A percentile compares a stretch with the other conserved stretches of the same genome.
phyloP scores from a whole-genome alignment of 2,113 vertebrate genomes.

The Calypte anna region DNA sequence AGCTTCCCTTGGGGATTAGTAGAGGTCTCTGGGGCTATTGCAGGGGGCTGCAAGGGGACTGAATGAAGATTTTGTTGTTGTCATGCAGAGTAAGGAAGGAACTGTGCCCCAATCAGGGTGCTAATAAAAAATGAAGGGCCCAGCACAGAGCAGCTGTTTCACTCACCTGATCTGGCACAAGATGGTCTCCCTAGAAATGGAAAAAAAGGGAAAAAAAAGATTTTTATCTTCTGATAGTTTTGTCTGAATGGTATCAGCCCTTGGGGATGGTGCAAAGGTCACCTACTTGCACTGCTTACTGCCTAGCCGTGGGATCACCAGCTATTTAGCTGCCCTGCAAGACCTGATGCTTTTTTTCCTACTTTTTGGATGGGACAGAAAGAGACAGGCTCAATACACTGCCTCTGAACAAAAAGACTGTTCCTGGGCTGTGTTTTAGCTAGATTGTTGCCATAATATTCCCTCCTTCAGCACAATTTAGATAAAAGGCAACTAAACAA shows the following conservation, averaged over 20 bases:
- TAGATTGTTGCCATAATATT: background rate
- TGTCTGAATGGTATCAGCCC: background rate
- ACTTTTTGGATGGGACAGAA: background rate
- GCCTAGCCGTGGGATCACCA: background rate
- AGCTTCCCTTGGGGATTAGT: background rate
- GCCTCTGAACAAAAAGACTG: background rate
- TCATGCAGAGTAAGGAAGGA: background rate
- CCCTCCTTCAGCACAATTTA: background rate
- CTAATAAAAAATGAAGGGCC: background rate
- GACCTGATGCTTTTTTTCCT: background rate
- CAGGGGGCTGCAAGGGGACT: background rate
- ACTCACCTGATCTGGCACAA: constrained; percentile 33
- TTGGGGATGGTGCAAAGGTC: background rate
- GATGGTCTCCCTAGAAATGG: background rate
- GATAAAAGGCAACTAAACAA: background rate
- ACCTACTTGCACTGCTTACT: background rate
- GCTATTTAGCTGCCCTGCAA: background rate
- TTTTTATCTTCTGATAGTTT: background rate
- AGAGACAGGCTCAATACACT: background rate
- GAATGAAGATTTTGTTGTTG: background rate
- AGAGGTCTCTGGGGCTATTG: background rate
- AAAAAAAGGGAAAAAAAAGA: background rate
- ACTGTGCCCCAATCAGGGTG: background rate
- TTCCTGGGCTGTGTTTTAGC: background rate
- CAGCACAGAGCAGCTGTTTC: background rate